phyloP scores from a whole-genome alignment of 2,113 vertebrate genomes.

The Ondatra zibethicus region DNA sequence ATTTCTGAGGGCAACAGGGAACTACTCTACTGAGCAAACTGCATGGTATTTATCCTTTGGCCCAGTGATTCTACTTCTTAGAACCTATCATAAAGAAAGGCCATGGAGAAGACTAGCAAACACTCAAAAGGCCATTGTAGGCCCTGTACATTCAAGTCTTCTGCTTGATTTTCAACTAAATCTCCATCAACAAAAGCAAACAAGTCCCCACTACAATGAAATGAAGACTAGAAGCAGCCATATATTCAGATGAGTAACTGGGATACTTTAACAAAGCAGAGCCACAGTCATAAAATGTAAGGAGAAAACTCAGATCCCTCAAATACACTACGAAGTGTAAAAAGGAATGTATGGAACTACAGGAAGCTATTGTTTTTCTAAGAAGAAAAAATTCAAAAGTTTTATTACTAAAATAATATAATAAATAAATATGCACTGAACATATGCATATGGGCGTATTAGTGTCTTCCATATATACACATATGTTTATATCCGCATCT shows the following conservation, averaged over 20 bases:
- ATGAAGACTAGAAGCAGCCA: slow-evolving; percentile 17
- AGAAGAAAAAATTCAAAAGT: neutral
- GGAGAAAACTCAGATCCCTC: neutral
- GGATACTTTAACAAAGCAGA: neutral
- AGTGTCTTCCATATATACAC: neutral
- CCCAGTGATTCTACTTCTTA: neutral
- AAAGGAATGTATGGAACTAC: neutral
- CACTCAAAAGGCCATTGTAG: neutral
- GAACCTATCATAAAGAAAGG: slow-evolving; percentile 8
- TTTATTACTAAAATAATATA: neutral
- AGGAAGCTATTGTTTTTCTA: neutral
- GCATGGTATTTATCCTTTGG: neutral
- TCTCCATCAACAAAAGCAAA: slow-evolving; percentile 28
- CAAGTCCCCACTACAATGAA: neutral
- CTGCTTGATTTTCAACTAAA: slow-evolving; percentile 51
- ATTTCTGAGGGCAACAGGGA: neutral
- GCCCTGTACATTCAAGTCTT: neutral
- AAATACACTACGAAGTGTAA: neutral
- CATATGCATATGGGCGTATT: neutral
- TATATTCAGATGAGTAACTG: neutral
- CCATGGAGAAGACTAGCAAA: neutral
- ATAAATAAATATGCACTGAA: neutral
- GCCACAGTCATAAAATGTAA: neutral
- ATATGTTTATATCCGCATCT: neutral
- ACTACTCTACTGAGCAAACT: neutral